Base-by-base conservation (phyloP, 1,140 invertebrate species). In the Meteorus sp. region DNA sequence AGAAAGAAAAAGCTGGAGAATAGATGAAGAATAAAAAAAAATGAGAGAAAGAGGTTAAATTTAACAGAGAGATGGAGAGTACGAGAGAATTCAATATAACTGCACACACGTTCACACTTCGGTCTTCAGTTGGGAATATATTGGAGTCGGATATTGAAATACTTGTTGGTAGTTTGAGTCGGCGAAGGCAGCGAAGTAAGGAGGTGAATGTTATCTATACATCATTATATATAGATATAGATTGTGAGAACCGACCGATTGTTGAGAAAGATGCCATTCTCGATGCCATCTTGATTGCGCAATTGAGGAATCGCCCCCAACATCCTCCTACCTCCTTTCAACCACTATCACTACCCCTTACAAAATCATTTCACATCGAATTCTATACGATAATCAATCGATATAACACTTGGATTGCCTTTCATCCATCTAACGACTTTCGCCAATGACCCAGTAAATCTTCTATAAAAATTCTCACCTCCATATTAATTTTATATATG, bases 151-250 rank as follows among this genome's bases (percentile, higher is more conserved):
- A 78, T 78, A 78, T 78, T 78, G 76, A 78, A 78, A 78, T 78
- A 78, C 76, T 78, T 78, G 74, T 77, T 76, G 76, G 76, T 78
- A 78, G 76, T 78, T 76, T 78, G 74, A 76, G 74, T 77, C 74
- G 73, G 73, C 71, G 72, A 68, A 39, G 25, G 33, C 22, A 2
- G 48, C 9, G 27, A 4, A 9, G 25, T 31, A 48, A 59, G 25
- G 45, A 43, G 25, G 56, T 27, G n/a, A n/a, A n/a, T n/a, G n/a
- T n/a, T n/a, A 48, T 56, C 44, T 17, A 23, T 7, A 39, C n/a
- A 39, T 11, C n/a, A 3, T 9, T 37, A 2, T 37, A 37, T 37
- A 37, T 37, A 37, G n/a, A 37, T 37, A 37, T 37, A 39, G 37
- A 44, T 44, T 17, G 9, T 17, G 23, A 20, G 9, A 41, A 25